Evolutionary conservation across 2,888 invertebrate species (phyloP).

Genomic region (Habroteleia sp.): DNA sequence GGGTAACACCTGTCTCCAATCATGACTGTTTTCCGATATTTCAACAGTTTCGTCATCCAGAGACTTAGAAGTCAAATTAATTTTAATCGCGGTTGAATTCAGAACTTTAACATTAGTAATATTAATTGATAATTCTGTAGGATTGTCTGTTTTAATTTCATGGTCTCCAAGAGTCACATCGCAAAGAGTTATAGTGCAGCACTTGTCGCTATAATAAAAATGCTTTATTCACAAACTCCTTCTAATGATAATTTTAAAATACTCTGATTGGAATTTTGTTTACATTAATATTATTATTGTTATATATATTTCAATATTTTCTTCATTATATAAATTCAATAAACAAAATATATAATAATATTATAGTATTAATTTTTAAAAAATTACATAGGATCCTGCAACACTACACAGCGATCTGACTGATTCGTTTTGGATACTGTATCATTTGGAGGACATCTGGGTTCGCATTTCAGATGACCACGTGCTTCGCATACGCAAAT

Average conservation of each 20-base stretch:
- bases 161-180: constrained; percentile 91
- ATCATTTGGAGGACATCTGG: constrained; percentile 83
- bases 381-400: constrained; percentile 86
- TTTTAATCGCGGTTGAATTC: constrained; percentile 78
- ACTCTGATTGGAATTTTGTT: too few relatives aligned
- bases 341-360: too few relatives aligned
- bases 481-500: constrained; percentile 89
- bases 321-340: too few relatives aligned
- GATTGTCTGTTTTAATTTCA: constrained; percentile 81
- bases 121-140: constrained; percentile 75
- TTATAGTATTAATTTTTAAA: too few relatives aligned
- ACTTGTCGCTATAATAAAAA: constrained; percentile 84
- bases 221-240: background rate
- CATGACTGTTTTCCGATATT: constrained; percentile 76
- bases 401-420: constrained; percentile 86
- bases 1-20: constrained; percentile 76
- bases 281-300: background rate
- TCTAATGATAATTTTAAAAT: too few relatives aligned
- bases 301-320: too few relatives aligned
- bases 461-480: constrained; percentile 88
- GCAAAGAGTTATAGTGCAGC: constrained; percentile 92
- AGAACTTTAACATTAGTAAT: constrained; percentile 77
- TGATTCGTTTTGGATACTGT: constrained; percentile 79
- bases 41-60: constrained; percentile 73
- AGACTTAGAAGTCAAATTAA: constrained; percentile 73